phyloP scores from a whole-genome alignment of 2,888 invertebrate species.

The Glyphotaelius pellucidus region DNA sequence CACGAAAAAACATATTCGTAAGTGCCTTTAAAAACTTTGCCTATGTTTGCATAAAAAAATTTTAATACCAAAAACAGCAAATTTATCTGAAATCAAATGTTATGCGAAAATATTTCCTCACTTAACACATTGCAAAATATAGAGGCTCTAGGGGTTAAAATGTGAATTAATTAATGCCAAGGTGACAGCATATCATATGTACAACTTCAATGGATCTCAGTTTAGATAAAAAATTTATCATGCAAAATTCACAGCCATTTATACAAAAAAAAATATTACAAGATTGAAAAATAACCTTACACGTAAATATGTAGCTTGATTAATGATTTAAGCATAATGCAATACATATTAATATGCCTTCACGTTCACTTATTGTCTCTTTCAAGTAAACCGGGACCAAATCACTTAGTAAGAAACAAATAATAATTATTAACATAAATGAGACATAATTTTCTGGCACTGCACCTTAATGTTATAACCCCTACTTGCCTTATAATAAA shows the following conservation, averaged over 20 bases:
- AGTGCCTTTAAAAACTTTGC: no score
- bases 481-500: not conserved
- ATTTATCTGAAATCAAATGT: no score
- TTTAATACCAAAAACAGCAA: no score
- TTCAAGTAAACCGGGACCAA: not conserved
- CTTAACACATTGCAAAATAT: no score
- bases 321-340: not conserved
- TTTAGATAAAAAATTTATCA: not conserved
- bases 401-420: not conserved
- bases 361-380: not conserved
- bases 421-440: not conserved
- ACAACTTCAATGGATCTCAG: not conserved
- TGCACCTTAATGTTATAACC: not conserved
- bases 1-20: no score
- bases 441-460: not conserved
- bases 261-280: slow-evolving; percentile 8
- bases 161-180: not conserved
- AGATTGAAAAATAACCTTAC: not conserved
- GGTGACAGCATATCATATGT: not conserved
- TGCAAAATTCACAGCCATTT: slow-evolving; percentile 27
- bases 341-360: not conserved
- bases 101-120: no score
- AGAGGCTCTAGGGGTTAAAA: not conserved
- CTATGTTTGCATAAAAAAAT: no score
- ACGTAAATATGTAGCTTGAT: not conserved